Evolutionary conservation across 2,888 invertebrate species (phyloP), one percentile per base, ranked within the genome.

Genomic region (Danaus chrysippus): DNA sequence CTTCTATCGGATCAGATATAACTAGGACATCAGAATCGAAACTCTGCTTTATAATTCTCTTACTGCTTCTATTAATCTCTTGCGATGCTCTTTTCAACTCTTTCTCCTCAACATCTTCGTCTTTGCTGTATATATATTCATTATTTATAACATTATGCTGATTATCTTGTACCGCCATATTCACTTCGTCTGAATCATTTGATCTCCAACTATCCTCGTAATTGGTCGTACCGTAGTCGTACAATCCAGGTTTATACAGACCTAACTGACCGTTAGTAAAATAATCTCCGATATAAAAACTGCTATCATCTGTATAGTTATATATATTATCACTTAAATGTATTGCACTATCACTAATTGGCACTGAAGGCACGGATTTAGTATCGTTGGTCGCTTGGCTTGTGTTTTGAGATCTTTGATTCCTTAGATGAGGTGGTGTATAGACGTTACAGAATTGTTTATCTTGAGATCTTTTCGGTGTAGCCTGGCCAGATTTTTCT

Each of bases 11-110:
- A 71, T 93, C 93, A 0, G 94, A 94, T 79, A 95, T 95, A 71
- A 94, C 92, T 54, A 95, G 82, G 12, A 94, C 92, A 72, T 94
- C 92, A 1, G 94, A 93, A 67, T 93, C 89, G 76, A 93, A 92
- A 61, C 92, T 93, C 79, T 93, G 93, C 72, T 92, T 93, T 58
- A 93, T 92, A 65, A 93, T 92, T 70, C 93, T 90, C 65, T 92
- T 92, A 73, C 93, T 93, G 70, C 93, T 93, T 56, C 93, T 91
- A 75, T 94, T 94, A 59, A 93, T 93, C 81, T 93, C 93, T 78
- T 87, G 92, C 12, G 93, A 93, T 62, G 93, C 93, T 67, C 93
- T 82, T 67, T 92, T 92, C 73, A 93, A 75, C 73, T 93, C 93
- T 67, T 90, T 91, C 73, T 91, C 87, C 68, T 93, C 93, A 12